Percentiles rank a stretch among this genome's conserved stretches.
Evolutionary conservation across 2,888 invertebrate species (phyloP).

Genomic region (Cenopis cana): DNA sequence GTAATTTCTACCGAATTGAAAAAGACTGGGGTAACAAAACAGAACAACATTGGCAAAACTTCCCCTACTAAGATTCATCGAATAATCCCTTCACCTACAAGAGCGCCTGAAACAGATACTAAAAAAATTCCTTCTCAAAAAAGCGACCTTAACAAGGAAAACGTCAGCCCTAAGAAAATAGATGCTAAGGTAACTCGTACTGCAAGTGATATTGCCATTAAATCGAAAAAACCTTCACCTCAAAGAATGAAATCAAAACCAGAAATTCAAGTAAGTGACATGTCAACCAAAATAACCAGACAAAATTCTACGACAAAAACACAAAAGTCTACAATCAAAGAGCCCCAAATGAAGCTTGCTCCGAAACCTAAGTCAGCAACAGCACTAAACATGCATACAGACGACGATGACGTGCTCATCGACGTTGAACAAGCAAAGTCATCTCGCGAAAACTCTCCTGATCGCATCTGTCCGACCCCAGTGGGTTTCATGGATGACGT

Average conservation of each 20-base stretch:
- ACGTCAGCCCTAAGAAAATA: slow-evolving; percentile 69
- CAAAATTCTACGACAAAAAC: slow-evolving; percentile 52
- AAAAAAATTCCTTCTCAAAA: slow-evolving; percentile 68
- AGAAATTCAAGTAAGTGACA: slow-evolving; percentile 77
- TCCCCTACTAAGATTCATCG: slow-evolving; percentile 53
- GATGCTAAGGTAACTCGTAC: slow-evolving; percentile 83
- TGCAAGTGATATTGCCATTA: slow-evolving; percentile 84
- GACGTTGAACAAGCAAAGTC: slow-evolving; percentile 90
- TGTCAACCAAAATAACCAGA: slow-evolving; percentile 64
- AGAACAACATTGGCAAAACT: slow-evolving; percentile 62
- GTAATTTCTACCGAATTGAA: slow-evolving; percentile 60
- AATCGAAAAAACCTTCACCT: slow-evolving; percentile 74
- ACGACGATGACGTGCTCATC: slow-evolving; percentile 86
- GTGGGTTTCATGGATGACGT: slow-evolving; percentile 85
- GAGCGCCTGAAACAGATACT: slow-evolving; percentile 62
- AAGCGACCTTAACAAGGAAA: slow-evolving; percentile 62
- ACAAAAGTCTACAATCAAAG: slow-evolving; percentile 62
- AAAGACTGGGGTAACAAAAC: slow-evolving; percentile 64
- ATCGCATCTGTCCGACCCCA: slow-evolving; percentile 88
- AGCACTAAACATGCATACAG: slow-evolving; percentile 78
- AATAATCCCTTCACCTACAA: slow-evolving; percentile 52
- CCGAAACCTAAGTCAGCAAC: slow-evolving; percentile 80
- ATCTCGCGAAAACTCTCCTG: slow-evolving; percentile 90
- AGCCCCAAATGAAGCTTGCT: slow-evolving; percentile 67
- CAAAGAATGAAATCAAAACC: slow-evolving; percentile 79